A percentile compares a stretch with the other conserved stretches of the same genome.
Evolutionary conservation across 2,113 vertebrate species (phyloP).

Genomic region (Raphicerus campestris): DNA sequence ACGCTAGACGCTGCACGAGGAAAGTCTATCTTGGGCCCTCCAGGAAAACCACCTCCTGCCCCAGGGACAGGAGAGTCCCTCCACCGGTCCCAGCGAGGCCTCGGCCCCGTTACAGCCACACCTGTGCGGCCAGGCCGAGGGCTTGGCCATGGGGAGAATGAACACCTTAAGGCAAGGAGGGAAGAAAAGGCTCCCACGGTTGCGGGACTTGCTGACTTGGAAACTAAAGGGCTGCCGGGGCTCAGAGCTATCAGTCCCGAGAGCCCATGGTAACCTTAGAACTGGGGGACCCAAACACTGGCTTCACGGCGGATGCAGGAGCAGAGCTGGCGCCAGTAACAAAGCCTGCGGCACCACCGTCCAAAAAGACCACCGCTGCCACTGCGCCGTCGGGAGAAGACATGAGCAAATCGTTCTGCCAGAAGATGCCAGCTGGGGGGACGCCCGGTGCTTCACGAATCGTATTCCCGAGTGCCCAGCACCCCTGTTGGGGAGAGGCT

Average conservation of each 20-base stretch:
- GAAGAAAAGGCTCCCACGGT: fast-evolving
- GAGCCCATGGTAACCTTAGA: neutral
- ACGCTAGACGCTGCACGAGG: neutral
- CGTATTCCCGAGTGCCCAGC: neutral
- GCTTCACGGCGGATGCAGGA: neutral
- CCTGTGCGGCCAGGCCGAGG: fast-evolving
- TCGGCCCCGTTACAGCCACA: neutral
- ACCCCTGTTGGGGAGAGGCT: neutral
- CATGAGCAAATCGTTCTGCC: fast-evolving
- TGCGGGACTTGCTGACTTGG: neutral
- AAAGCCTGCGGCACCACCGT: neutral
- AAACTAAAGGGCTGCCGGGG: neutral
- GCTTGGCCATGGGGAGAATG: neutral
- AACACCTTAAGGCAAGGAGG: neutral
- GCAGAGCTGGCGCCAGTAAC: fast-evolving
- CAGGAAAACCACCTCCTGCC: neutral
- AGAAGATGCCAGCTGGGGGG: neutral
- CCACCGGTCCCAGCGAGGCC: neutral
- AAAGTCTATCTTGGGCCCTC: neutral
- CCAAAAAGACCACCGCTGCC: neutral
- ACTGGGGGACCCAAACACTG: neutral
- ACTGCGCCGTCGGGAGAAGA: neutral
- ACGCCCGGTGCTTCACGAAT: neutral
- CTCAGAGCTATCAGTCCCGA: neutral
- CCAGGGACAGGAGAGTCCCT: neutral